Evolutionary conservation across 2,797 vertebrate species (phyloP), one percentile per base, ranked within the genome.

Genomic region (Pelochelys cantorii): DNA sequence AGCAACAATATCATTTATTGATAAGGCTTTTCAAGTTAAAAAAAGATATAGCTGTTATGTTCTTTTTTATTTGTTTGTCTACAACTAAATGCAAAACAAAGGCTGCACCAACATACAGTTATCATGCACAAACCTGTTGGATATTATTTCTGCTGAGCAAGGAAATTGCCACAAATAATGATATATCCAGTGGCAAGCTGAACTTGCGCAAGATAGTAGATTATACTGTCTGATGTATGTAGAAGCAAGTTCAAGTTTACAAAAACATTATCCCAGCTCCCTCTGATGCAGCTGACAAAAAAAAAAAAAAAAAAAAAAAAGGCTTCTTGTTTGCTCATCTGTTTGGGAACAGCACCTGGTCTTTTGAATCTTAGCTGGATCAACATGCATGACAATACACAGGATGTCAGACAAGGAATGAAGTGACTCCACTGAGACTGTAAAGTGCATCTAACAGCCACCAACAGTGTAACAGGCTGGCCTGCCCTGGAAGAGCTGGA

Each of bases 1-100:
- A 89, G 93, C 59, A 96, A 97, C 82, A 95, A n/a, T 96, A 97
- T 96, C 94, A 97, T 96, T 98, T 98, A 98, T 97, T 94, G 97
- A 97, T 96, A 96, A 95, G 79, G 25, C 2, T 94, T 97, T 93
- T 86, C 85, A 84, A 83, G 31, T 92, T 60, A 34, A 62, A 90
- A 92, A 94, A 94, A 89, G 23, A 93, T 96, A 53, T 57, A 79
- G 3, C 62, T 95, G n/a, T 22, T 92, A 78, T 89, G 77, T 86
- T 93, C 11, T 90, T 92, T 96, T 89, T 68, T 79, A 95, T 96
- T 95, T 97, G 15, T 90, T 97, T 96, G 94, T 90, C 80, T 93
- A 79, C 90, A 97, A 94, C 79, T 62, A 94, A 71, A 71, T 37
- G 84, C 81, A 95, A 37, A 90, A 96, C n/a, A 29, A 25, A 86